A percentile compares a stretch with the other conserved stretches of the same genome.
Conservation (phyloP, 2,888 invertebrate genomes). For the Adineta ricciae region DNA sequence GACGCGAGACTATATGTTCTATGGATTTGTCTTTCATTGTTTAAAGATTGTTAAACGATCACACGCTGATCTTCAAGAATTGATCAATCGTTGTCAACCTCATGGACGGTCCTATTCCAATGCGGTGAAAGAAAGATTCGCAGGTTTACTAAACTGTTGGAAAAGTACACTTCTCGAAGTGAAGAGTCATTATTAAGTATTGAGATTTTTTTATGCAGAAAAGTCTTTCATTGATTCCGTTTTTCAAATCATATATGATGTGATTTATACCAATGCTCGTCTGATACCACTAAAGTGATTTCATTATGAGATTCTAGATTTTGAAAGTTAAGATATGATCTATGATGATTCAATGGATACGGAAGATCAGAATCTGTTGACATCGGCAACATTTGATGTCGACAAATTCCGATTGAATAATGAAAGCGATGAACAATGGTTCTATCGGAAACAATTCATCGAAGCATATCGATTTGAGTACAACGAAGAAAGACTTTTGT, state of each 20-base stretch:
- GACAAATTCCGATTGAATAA: not conserved
- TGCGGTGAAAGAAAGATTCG: not conserved
- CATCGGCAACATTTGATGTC: not conserved
- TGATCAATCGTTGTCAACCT: not conserved
- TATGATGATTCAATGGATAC: not conserved
- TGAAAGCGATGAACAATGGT: slow-evolving; percentile 22
- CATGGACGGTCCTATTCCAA: not conserved
- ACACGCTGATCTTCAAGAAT: not conserved
- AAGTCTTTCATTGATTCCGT: no score
- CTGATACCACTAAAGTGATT: no score
- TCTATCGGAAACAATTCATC: not conserved
- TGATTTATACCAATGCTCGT: not conserved
- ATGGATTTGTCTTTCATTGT: no score
- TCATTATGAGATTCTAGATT: not conserved
- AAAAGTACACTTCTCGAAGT: not conserved
- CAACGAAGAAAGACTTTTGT: slow-evolving; percentile 6
- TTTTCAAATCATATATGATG: not conserved
- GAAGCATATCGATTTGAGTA: not conserved
- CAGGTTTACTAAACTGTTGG: not conserved
- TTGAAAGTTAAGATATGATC: not conserved
- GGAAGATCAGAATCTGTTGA: not conserved
- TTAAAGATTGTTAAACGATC: not conserved
- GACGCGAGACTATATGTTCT: no score
- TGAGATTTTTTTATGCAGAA: not conserved
- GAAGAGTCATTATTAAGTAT: not conserved